Evolutionary conservation across 2,888 invertebrate genomes (phyloP).

Genomic region (Elegia similella): DNA sequence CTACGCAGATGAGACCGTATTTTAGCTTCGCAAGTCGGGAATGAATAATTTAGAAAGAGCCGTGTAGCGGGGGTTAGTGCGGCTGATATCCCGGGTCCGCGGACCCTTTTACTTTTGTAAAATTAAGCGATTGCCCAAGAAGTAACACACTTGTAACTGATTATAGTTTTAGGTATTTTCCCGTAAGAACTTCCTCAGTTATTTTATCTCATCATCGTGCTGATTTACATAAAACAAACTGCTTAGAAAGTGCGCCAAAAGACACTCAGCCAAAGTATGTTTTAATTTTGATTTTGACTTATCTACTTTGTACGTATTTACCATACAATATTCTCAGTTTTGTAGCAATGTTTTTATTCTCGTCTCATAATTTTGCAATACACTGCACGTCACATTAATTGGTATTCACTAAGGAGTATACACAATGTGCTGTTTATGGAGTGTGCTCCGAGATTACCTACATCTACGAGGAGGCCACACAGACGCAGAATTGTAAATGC

Average conservation of each 20-base stretch:
- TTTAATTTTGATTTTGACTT: no score
- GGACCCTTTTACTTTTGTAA: not conserved
- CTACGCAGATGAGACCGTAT: slow-evolving; percentile 62
- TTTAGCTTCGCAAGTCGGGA: slow-evolving; percentile 55
- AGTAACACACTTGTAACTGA: no score
- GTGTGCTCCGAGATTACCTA: not conserved
- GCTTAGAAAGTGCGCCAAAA: no score
- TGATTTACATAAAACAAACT: no score
- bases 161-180: no score
- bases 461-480: slow-evolving; percentile 34
- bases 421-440: slow-evolving; percentile 1
- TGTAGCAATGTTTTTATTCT: not conserved
- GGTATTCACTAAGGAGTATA: slow-evolving; percentile 2
- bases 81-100: slow-evolving; percentile 18
- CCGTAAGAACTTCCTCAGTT: no score
- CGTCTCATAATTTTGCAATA: not conserved
- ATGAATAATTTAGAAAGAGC: slow-evolving; percentile 61
- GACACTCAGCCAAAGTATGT: no score
- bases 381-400: not conserved
- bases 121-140: not conserved
- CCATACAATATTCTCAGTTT: not conserved
- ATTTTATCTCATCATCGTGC: no score
- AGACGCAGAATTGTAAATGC: slow-evolving; percentile 47
- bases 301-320: no score
- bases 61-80: slow-evolving; percentile 19